Evolutionary conservation across 2,113 vertebrate genomes (phyloP), one percentile per base, ranked within the genome.

Genomic region (Baryphthengus martii): DNA sequence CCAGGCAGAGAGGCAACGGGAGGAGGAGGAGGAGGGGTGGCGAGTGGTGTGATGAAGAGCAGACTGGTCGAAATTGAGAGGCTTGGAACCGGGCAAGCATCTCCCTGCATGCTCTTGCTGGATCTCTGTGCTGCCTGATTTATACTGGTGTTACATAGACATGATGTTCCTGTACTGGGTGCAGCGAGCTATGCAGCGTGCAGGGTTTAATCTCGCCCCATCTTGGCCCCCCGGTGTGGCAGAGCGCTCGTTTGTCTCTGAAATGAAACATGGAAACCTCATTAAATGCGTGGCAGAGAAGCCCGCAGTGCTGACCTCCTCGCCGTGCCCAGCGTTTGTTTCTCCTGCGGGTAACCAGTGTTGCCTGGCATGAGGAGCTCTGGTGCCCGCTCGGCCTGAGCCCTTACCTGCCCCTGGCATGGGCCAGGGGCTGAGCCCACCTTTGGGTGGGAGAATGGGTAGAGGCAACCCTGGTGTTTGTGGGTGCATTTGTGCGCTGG

Each of bases 251-350:
- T 97, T 97, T 97, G 94, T 95, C 92, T 96, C 94, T 92, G 94
- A 96, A 96, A 97, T 93, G 95, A 95, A 97, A 97, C 90, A 86
- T 93, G 97, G 97, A 96, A 96, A 55, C 94, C 95, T 97, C 97
- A 95, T 97, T 96, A 97, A 95, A 85, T 75, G 91, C 93, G 66
- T 28, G 26, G 85, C 85, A 86, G 71, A 76, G 93, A 90, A 96
- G 89, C 88, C 94, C 29, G 95, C 90, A 75, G 93, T 19, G 59
- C 91, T 59, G 28, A 25, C 14, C 90, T 62, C 93, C 93, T 90
- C 31, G 25, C 68, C 20, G 3, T 93, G 96, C 96, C 95, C 11
- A 2, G 17, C 2, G 56, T 37, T 83, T 83, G 68, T 89, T 95
- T 91, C 68, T 74, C 87, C 91, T 61, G 87, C 13, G 4, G 78